phyloP scores from a whole-genome alignment of 64 coral and sea anemone genomes.

The Platygyra sinensis region DNA sequence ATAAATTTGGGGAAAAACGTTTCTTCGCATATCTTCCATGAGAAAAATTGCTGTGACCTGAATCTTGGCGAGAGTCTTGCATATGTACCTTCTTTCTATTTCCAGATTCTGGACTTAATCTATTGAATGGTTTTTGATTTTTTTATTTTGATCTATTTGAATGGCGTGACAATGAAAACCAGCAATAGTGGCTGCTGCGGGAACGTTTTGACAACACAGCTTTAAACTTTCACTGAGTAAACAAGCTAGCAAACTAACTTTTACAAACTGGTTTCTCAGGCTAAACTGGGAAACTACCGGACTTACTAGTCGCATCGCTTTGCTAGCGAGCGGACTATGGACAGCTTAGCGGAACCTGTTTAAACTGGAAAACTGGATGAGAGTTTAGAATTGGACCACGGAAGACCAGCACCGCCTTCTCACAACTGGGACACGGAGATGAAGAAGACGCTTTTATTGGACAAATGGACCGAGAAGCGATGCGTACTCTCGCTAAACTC shows the following conservation, averaged over 20 bases:
- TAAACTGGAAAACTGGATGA: conserved; percentile 56
- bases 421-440: neutral
- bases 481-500: conserved; percentile 48
- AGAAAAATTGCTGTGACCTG: too few relatives aligned
- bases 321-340: conserved; percentile 22
- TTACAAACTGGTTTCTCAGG: conserved; percentile 31
- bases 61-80: too few relatives aligned
- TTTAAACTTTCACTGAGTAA: neutral
- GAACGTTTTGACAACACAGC: neutral
- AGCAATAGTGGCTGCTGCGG: neutral
- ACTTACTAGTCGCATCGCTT: conserved; percentile 16
- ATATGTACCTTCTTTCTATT: too few relatives aligned
- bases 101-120: too few relatives aligned
- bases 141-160: too few relatives aligned
- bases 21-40: too few relatives aligned
- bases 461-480: conserved; percentile 72
- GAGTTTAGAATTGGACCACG: neutral
- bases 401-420: neutral
- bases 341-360: conserved; percentile 4
- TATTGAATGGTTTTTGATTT: too few relatives aligned
- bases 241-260: neutral
- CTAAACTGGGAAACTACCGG: conserved; percentile 50
- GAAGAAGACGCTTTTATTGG: conserved; percentile 59
- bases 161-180: too few relatives aligned
- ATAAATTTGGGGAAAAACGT: too few relatives aligned